Evolutionary conservation across 2,113 vertebrate species (phyloP).

Genomic region (Chelonoidis abingdonii): DNA sequence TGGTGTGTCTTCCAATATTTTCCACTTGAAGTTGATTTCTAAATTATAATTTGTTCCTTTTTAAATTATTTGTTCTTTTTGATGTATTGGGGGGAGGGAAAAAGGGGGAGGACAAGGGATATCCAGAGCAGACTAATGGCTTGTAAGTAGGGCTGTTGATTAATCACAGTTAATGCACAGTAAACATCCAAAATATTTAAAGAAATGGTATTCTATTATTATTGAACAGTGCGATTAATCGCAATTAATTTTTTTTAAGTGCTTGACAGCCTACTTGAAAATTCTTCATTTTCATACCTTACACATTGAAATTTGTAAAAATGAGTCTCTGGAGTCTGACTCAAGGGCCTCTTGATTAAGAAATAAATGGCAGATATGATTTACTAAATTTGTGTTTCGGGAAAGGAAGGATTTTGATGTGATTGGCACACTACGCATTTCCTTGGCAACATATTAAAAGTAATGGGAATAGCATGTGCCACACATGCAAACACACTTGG

Average conservation of each 20-base stretch:
- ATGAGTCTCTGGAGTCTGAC: constrained; percentile 63
- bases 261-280: neutral
- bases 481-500: neutral
- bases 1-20: neutral
- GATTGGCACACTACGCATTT: constrained; percentile 56
- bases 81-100: neutral
- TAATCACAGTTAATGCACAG: too few relatives aligned
- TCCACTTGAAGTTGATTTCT: neutral
- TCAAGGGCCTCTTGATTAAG: constrained; percentile 77
- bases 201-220: too few relatives aligned
- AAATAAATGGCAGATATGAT: constrained; percentile 74
- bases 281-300: constrained; percentile 62
- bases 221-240: too few relatives aligned
- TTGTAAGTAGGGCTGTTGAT: neutral
- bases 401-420: constrained; percentile 59
- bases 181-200: too few relatives aligned
- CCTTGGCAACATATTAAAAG: constrained; percentile 44
- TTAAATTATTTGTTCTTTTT: neutral
- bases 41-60: neutral
- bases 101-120: neutral
- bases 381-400: constrained; percentile 73
- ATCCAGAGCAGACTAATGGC: neutral
- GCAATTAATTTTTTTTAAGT: too few relatives aligned
- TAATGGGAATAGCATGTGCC: constrained; percentile 33
- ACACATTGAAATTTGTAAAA: constrained; percentile 56